phyloP scores from a whole-genome alignment of 2,113 vertebrate species.

The Petrocephalus zakoni region DNA sequence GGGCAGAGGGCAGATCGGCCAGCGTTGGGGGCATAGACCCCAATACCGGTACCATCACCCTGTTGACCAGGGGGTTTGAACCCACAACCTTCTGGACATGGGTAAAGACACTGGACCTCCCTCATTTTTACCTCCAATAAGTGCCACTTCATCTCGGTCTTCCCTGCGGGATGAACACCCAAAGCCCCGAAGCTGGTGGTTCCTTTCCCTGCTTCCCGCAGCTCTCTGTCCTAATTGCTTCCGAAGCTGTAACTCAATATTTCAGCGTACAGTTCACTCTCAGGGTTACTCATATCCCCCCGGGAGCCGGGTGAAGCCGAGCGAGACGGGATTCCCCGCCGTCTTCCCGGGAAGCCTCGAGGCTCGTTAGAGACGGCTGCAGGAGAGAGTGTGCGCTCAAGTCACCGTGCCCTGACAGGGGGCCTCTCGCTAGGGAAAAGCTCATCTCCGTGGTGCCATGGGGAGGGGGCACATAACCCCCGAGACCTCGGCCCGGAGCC shows the following conservation, averaged over 20 bases:
- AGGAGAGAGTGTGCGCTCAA: background rate
- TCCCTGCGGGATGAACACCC: background rate
- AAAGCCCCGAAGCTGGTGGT: background rate
- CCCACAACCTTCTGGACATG: background rate
- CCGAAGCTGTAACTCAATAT: background rate
- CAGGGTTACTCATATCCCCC: background rate
- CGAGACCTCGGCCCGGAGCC: background rate
- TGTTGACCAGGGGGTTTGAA: background rate
- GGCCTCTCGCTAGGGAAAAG: background rate
- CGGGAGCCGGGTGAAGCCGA: background rate
- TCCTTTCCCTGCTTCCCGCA: background rate
- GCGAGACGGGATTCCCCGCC: background rate
- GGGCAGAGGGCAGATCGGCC: background rate
- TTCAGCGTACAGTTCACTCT: background rate
- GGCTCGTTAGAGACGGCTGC: background rate
- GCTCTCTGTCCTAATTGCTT: background rate
- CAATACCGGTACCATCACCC: background rate
- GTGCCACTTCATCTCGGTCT: background rate
- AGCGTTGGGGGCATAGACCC: background rate
- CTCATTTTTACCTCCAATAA: background rate
- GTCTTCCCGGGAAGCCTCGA: background rate
- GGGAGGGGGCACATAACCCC: background rate
- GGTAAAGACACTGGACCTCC: background rate
- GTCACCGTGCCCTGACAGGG: background rate
- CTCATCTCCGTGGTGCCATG: background rate